These are phyloP conservation scores for Trematomus bernacchii DNA, from an alignment of 2,797 vertebrate species.

Conservation along the genomic window DNA sequence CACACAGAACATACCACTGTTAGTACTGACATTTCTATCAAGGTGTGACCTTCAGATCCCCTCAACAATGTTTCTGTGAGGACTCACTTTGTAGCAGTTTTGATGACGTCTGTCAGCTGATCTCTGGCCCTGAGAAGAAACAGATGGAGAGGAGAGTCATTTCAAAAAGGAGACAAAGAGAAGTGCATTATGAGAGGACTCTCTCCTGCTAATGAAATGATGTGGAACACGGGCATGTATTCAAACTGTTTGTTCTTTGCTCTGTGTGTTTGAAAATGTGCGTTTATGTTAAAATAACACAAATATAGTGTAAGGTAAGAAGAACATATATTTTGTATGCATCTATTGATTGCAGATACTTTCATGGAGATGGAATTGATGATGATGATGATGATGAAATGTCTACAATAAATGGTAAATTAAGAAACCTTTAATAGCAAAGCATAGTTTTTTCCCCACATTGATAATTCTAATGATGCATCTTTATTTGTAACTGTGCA, in stretches of 20 bases:
- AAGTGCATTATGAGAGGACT: not conserved
- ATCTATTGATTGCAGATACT: not conserved
- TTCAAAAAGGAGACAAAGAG: not conserved
- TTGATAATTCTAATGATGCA: not conserved
- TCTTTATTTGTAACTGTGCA: not conserved
- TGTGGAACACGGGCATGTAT: slow-evolving; percentile 20
- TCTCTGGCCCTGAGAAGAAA: slow-evolving; percentile 90
- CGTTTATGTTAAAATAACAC: not conserved
- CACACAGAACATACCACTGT: slow-evolving; percentile 8
- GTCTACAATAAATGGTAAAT: not conserved
- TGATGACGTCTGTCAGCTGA: slow-evolving; percentile 91
- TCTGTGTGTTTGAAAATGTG: not conserved
- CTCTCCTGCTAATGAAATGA: slow-evolving; percentile 36
- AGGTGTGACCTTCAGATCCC: not conserved
- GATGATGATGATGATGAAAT: not conserved
- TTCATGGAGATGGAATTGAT: not conserved
- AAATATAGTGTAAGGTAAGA: too few species aligned
- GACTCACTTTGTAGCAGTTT: slow-evolving; percentile 86
- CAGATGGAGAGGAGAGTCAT: not conserved
- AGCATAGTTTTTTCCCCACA: too few species aligned
- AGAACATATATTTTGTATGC: not conserved
- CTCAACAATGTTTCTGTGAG: not conserved
- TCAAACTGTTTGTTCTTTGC: not conserved
- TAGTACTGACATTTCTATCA: not conserved
- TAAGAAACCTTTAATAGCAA: not conserved